Evolutionary conservation across 2,113 vertebrate species (phyloP).

Genomic region (Cromileptes altivelis): DNA sequence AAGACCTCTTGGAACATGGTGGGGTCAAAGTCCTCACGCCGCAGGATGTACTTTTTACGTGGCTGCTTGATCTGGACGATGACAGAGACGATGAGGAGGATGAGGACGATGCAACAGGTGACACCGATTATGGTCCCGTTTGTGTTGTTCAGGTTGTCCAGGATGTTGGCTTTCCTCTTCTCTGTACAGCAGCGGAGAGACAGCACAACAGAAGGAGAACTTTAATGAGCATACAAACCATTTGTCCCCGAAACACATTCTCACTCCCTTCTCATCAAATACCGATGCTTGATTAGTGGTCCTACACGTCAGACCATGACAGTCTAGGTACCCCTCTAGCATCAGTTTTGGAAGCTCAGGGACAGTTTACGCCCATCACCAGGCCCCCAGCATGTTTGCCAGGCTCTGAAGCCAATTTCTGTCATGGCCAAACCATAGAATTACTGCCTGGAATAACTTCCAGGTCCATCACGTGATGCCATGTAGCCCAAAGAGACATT

Average conservation of each 20-base stretch:
- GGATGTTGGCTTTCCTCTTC: constrained; percentile 94
- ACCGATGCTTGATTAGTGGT: too few species aligned
- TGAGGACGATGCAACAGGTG: constrained; percentile 95
- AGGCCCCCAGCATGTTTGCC: too few species aligned
- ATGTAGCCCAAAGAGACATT: too few species aligned
- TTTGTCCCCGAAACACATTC: neutral
- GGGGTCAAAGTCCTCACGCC: constrained; percentile 96
- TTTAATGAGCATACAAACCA: neutral
- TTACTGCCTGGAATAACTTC: too few species aligned
- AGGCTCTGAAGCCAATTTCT: too few species aligned
- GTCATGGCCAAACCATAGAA: too few species aligned
- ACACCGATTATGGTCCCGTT: constrained; percentile 97
- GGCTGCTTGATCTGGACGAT: constrained; percentile 99
- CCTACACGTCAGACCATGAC: too few species aligned
- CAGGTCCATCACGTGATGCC: too few species aligned
- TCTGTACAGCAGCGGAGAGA: constrained; percentile 80
- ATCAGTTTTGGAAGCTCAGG: too few species aligned
- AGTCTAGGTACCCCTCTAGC: too few species aligned
- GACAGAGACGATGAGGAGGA: constrained; percentile 95
- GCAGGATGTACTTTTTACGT: constrained; percentile 96
- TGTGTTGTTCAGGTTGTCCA: constrained; percentile 99
- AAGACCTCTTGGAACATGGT: constrained; percentile 99
- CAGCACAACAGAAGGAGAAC: constrained; percentile 21
- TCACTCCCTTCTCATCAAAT: too few species aligned
- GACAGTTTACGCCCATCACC: too few species aligned